Base-by-base conservation (phyloP, 1,140 invertebrate genomes). In the Neuroterus valhalla region DNA sequence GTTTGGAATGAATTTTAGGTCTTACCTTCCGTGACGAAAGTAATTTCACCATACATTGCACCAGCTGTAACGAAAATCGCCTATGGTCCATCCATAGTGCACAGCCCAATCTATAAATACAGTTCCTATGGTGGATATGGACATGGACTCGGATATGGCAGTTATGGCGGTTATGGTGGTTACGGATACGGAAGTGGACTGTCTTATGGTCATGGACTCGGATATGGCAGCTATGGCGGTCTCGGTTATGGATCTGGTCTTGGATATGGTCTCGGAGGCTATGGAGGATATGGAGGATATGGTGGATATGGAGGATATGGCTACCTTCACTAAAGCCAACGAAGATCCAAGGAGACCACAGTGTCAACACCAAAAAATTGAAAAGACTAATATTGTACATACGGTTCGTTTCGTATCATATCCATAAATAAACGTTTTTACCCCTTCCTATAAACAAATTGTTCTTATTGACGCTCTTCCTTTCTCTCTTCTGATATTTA, bases 21-120 rank as follows among this genome's bases (percentile, higher is more conserved):
- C 23, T 80, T 85, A 52, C 81, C 84, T 45, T 50, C 81, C 1
- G 76, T 85, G 3, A 83, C 84, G 6, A 84, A 86, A 68, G 78
- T 80, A 52, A 76, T 82, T 31, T 73, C 77, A 23, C 83, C 85
- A 2, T 85, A 85, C 68, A 14, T 76, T 42, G 21, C 83, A 15
- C 84, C 85, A 72, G 12, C 77, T 5, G 43, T 80, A 6, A 78
- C 66, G 45, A 83, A 85, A 68, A 42, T 83, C 11, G 80, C 78
- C 1, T 82, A 84, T 46, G 77, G 79, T 4, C 80, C 83, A 21
- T 79, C 82, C 38, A 72, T 72, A 11, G 71, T 76, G 42, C 81
- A 81, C 45, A 74, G 69, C 55, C 78, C 78, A 46, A 79, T 75
- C 17, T 80, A 82, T 42, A 81, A 82, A 38, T 79, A 76, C 46